A percentile compares a stretch with the other conserved stretches of the same genome.
These are phyloP conservation scores for Acridotheres tristis DNA, from an alignment of 2,797 vertebrate genomes.

Conservation along the genomic window DNA sequence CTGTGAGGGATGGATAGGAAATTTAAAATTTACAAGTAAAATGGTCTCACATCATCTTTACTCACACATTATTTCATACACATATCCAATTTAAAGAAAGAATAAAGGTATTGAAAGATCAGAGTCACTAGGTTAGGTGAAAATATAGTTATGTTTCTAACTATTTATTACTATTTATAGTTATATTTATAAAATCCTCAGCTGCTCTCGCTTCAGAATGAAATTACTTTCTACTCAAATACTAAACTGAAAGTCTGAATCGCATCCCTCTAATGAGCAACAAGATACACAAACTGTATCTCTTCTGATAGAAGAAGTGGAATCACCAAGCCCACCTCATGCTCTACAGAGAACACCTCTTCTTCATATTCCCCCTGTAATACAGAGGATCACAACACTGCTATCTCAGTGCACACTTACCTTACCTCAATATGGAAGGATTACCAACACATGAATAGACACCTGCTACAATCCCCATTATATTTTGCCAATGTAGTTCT, in stretches of 20 bases:
- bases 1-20: slow-evolving; percentile 63
- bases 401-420: neutral
- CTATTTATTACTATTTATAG: neutral
- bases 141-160: neutral
- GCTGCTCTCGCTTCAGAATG: neutral
- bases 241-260: neutral
- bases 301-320: neutral
- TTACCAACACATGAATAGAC: neutral
- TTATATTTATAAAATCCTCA: neutral
- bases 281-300: neutral
- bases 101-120: neutral
- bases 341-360: neutral
- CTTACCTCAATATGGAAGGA: neutral
- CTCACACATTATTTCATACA: neutral
- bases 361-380: neutral
- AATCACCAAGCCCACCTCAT: neutral
- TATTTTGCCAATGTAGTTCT: neutral
- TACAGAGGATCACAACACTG: neutral
- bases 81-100: neutral
- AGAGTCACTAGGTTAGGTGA: neutral
- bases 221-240: neutral
- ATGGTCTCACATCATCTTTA: neutral
- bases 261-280: neutral
- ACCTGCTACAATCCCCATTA: neutral
- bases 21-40: neutral